Conservation (phyloP, 1,140 invertebrate genomes). For the Patella vulgata region DNA sequence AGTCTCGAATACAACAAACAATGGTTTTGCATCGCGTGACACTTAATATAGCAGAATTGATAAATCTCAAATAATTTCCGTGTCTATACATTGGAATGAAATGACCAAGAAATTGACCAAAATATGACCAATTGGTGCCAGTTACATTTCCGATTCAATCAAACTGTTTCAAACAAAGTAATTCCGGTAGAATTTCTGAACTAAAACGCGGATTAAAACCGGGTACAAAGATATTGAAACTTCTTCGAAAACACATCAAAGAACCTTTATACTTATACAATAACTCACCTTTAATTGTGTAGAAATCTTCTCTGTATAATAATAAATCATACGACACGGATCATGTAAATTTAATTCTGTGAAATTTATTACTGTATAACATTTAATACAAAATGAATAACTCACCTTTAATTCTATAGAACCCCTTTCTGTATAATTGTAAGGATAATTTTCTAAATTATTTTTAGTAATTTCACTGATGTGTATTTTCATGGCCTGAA, state of each 20-base stretch:
- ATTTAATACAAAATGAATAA: background rate
- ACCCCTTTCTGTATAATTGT: constrained; percentile 80
- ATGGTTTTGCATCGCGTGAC: no score
- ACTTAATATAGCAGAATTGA: no score
- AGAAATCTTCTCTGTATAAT: constrained; percentile 4
- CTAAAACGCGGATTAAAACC: constrained; percentile 9
- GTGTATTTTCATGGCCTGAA: constrained; percentile 88
- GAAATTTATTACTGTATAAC: constrained; percentile 75
- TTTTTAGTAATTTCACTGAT: constrained; percentile 88
- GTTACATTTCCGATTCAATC: no score
- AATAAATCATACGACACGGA: constrained; percentile 10
- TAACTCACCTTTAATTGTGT: background rate
- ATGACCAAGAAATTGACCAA: no score
- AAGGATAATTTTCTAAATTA: constrained; percentile 76
- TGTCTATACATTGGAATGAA: no score
- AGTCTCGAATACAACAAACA: no score
- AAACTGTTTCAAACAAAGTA: no score
- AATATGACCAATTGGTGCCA: no score
- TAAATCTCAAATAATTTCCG: no score
- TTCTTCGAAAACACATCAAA: background rate
- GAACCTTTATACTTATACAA: background rate
- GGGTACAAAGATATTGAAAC: background rate
- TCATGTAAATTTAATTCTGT: background rate
- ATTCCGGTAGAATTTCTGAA: no score
- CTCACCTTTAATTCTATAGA: constrained; percentile 70